Evolutionary conservation across 30 jellyfish, hydroid and myxozoan genomes (phyloP), one percentile per base, ranked within the genome.

Genomic region (Aurelia coerulea): DNA sequence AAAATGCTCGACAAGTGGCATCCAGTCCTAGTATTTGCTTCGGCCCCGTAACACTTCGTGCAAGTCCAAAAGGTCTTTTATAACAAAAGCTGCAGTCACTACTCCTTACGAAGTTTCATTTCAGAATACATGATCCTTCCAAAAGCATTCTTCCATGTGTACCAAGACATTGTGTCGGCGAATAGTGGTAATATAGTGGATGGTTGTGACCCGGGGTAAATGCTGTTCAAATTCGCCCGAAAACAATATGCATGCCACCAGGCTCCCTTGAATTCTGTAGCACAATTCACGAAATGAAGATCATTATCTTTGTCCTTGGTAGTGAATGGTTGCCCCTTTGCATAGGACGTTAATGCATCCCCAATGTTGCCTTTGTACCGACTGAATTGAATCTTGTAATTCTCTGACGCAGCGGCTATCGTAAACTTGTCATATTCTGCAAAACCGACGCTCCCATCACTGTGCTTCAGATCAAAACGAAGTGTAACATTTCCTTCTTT

Each of bases 201-300:
- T 68, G 31, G 23, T 14, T 37, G 51, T 19, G 78, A 15, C 42
- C 78, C 78, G 1, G 78, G 78, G 56, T 68, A 68, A 15, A 32
- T 29, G 59, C 23, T 68, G 13, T 68, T 68, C 56, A 68, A 32
- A 16, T 29, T 68, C 29, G 19, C 78, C 29, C 18, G 10, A 37
- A 68, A 68, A 10, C 78, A 68, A 37, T 32, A 23, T 68, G 42
- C 5, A 37, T 68, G 78, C 78, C 78, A 68, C 78, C 78, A 68
- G 2, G 56, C 52, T 68, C 78, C 78, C 6, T 11, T 68, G n/a
- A 0, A 68, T 19, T 0, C 10, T n/a, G 19, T 9, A 31, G 73
- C 73, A 2, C 73, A 62, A 46, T 46, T 46, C 2, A 13, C 56
- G 2, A 0, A 0, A 7, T 9, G 0, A 46, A 13, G 6, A 46